Conservation (phyloP, 2,888 invertebrate species). For the Alloplasta piceator region DNA sequence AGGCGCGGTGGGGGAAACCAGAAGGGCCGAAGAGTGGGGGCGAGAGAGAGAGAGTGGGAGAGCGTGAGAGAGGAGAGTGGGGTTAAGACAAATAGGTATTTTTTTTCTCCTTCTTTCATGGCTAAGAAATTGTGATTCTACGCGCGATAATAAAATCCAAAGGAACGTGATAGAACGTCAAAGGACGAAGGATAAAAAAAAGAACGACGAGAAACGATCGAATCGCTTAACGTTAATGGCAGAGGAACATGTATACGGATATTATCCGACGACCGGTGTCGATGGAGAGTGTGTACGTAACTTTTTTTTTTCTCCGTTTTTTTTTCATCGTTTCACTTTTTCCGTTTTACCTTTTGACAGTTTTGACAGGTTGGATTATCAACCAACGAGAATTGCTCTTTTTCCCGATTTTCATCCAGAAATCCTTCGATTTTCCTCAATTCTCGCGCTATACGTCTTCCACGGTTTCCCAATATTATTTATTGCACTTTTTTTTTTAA, state of each 20-base stretch:
- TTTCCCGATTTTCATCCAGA: not conserved
- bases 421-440: too few species aligned
- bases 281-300: conserved; percentile 81
- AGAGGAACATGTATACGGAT: conserved; percentile 83
- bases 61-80: conserved; percentile 73
- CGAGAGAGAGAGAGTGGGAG: not conserved
- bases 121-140: conserved; percentile 77
- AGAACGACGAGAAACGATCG: conserved; percentile 30
- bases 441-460: too few species aligned
- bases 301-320: conserved; percentile 67
- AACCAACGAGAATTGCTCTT: not conserved
- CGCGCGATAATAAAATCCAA: conserved; percentile 57
- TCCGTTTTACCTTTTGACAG: conserved; percentile 74
- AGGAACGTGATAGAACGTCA: conserved; percentile 30
- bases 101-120: conserved; percentile 77
- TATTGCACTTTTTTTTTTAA: too few species aligned
- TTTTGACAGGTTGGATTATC: conserved; percentile 77
- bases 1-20: conserved; percentile 23
- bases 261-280: conserved; percentile 80
- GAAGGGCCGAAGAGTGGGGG: conserved; percentile 7
- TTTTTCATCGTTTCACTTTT: conserved; percentile 31
- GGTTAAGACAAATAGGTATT: conserved; percentile 81
- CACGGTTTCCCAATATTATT: too few species aligned
- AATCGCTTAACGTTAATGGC: conserved; percentile 81
- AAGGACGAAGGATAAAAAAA: conserved; percentile 52